These are phyloP conservation scores for Arctocebus calabarensis DNA, from an alignment of 2,797 vertebrate genomes.

Conservation along the genomic window DNA sequence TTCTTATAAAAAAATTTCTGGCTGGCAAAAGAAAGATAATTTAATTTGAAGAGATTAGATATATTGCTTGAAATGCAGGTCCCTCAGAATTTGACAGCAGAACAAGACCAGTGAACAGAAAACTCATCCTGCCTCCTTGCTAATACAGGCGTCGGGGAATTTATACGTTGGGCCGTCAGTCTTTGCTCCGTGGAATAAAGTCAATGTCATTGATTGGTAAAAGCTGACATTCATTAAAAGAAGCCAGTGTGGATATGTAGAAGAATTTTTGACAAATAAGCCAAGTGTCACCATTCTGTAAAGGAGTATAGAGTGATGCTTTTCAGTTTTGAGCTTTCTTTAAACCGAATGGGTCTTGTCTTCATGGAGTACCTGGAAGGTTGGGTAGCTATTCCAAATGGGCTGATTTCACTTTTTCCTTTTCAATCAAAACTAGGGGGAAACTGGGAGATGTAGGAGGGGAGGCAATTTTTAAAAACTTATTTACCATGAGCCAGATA, in stretches of 20 bases:
- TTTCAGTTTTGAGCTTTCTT: conserved; percentile 61
- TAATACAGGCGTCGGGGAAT: conserved; percentile 74
- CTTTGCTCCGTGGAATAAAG: conserved; percentile 72
- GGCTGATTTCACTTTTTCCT: conserved; percentile 27
- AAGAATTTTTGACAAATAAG: conserved; percentile 81
- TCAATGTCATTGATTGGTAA: conserved; percentile 74
- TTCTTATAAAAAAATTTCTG: conserved; percentile 74
- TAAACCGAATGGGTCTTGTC: conserved; percentile 53
- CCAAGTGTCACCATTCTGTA: conserved; percentile 71
- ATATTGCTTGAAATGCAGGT: conserved; percentile 78
- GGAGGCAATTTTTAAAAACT: not conserved
- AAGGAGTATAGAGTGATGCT: conserved; percentile 68
- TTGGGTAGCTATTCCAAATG: not conserved
- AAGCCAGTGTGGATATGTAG: conserved; percentile 65
- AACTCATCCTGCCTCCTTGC: conserved; percentile 67
- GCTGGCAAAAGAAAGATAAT: conserved; percentile 81
- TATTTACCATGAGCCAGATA: not conserved
- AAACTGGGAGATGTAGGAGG: not conserved
- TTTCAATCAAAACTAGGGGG: not conserved
- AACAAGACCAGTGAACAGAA: conserved; percentile 78
- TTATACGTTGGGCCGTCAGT: conserved; percentile 75
- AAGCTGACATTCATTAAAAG: conserved; percentile 82
- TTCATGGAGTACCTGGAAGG: conserved; percentile 59
- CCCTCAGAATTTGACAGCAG: conserved; percentile 80
- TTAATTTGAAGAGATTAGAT: conserved; percentile 83